Percentiles rank a stretch among this genome's conserved stretches.
Conservation (phyloP, 1,140 invertebrate species). For the Colletes gigas region DNA sequence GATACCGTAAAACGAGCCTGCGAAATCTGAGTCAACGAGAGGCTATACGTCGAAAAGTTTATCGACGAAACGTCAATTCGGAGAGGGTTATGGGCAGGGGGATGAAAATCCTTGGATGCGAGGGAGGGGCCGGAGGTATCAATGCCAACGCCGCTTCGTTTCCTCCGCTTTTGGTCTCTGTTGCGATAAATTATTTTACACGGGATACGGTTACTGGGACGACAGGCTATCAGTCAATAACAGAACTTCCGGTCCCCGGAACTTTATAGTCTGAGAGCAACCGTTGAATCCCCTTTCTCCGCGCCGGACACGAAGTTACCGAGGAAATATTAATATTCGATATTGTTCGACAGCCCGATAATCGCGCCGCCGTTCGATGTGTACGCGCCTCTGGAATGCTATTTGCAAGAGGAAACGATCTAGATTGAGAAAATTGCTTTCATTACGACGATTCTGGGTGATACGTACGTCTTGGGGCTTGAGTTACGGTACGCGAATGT, state of each 20-base stretch:
- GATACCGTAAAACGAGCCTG: not conserved
- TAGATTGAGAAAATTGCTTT: too few relatives aligned
- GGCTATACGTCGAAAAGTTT: constrained; percentile 15
- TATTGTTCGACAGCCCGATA: constrained; percentile 30
- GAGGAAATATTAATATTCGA: constrained; percentile 40
- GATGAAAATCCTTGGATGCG: constrained; percentile 24
- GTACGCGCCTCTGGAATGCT: not conserved
- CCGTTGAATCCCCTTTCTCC: constrained; percentile 4
- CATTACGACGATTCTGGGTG: too few relatives aligned
- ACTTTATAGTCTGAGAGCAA: constrained; percentile 17
- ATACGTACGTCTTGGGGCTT: too few relatives aligned
- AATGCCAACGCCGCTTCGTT: constrained; percentile 30
- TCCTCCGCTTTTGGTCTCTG: constrained; percentile 34
- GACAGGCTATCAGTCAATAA: constrained; percentile 50
- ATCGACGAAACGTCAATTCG: constrained; percentile 41
- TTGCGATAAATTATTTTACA: constrained; percentile 49
- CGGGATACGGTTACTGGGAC: constrained; percentile 25
- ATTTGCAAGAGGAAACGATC: too few relatives aligned
- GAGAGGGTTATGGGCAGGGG: not conserved
- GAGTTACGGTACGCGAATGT: too few relatives aligned
- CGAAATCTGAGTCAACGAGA: constrained; percentile 6
- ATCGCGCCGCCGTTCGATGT: not conserved
- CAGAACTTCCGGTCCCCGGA: constrained; percentile 24
- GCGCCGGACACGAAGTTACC: not conserved
- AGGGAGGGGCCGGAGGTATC: not conserved